Percentiles rank a stretch among this genome's conserved stretches.
Evolutionary conservation across 2,888 invertebrate genomes (phyloP).

Genomic region (Halocaridina rubra): DNA sequence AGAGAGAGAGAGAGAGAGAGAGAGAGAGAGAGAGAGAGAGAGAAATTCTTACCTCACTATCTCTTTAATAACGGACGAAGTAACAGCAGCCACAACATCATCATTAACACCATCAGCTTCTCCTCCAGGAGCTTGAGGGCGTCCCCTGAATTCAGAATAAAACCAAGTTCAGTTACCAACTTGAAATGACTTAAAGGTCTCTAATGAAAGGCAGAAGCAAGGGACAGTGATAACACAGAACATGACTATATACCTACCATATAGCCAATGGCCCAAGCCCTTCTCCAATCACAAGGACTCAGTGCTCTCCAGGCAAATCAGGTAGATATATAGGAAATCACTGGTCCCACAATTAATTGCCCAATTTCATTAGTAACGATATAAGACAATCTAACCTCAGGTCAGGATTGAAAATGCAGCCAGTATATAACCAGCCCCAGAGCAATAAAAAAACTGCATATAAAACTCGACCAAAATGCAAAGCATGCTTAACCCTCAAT

Average conservation of each 20-base stretch:
- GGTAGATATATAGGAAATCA: too few species aligned
- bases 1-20: neutral
- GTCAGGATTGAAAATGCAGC: too few species aligned
- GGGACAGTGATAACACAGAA: too few species aligned
- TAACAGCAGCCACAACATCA: slow-evolving; percentile 48
- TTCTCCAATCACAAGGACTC: neutral
- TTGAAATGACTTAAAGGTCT: neutral
- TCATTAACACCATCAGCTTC: slow-evolving; percentile 28
- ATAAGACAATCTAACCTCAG: too few species aligned
- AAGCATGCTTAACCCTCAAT: too few species aligned
- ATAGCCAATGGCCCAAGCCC: neutral
- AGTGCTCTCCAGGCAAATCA: neutral
- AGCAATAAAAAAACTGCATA: too few species aligned
- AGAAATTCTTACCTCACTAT: slow-evolving; percentile 50
- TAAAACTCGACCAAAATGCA: too few species aligned
- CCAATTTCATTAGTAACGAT: too few species aligned
- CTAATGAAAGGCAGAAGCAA: too few species aligned
- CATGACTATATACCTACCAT: too few species aligned
- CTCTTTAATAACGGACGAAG: slow-evolving; percentile 57
- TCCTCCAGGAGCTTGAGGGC: slow-evolving; percentile 5
- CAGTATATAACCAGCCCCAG: too few species aligned
- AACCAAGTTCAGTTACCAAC: neutral
- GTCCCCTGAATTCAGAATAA: slow-evolving; percentile 14
- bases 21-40: neutral
- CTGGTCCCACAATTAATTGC: too few species aligned